phyloP scores from a whole-genome alignment of 2,113 vertebrate species.

The Catharus minimus region DNA sequence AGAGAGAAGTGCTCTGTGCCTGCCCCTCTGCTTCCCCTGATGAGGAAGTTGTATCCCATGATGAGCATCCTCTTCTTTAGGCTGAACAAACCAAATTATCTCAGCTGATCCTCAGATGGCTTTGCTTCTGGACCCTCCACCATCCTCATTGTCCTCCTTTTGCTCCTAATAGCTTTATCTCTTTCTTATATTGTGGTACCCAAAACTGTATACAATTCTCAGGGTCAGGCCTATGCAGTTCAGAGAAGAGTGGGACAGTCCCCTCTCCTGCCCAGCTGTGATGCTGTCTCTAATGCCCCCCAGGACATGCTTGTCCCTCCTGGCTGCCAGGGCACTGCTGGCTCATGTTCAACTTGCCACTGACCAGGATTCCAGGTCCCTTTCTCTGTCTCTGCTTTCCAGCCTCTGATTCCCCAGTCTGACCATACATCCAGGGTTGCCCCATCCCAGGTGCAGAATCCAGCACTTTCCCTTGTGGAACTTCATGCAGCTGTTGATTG shows the following conservation, averaged over 20 bases:
- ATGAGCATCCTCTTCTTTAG: neutral
- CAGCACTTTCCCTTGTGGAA: neutral
- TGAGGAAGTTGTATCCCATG: neutral
- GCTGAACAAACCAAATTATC: neutral
- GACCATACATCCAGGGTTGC: neutral
- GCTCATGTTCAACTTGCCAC: accelerated
- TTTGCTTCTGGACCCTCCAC: neutral
- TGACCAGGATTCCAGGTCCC: accelerated
- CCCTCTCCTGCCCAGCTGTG: accelerated
- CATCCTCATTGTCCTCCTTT: neutral
- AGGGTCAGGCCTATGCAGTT: accelerated
- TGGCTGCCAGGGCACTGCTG: neutral
- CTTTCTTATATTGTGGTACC: neutral
- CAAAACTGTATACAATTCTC: neutral
- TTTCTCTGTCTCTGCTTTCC: neutral
- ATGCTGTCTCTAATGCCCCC: accelerated
- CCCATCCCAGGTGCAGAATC: neutral
- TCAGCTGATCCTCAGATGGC: neutral
- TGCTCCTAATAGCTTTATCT: neutral
- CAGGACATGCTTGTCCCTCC: accelerated
- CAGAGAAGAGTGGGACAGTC: neutral
- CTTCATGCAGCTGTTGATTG: neutral
- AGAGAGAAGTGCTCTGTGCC: neutral
- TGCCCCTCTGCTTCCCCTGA: neutral
- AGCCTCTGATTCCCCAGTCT: neutral